Percentiles rank a stretch among this genome's conserved stretches.
Conservation (phyloP, 1,140 invertebrate genomes). For the Sitodiplosis mosellana region DNA sequence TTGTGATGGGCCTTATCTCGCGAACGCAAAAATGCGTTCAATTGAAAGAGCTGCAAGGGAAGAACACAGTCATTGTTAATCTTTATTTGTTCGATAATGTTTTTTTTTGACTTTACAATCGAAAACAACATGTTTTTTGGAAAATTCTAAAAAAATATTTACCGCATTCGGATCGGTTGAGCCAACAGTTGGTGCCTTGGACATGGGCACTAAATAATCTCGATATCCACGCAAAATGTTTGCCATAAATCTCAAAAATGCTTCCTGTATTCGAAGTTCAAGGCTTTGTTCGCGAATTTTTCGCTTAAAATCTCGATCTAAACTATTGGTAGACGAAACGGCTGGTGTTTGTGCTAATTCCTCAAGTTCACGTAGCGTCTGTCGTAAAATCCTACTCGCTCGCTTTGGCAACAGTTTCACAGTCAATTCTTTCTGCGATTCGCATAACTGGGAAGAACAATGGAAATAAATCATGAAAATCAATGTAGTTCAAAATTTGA, state of each 20-base stretch:
- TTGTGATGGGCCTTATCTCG: conserved; percentile 59
- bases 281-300: conserved; percentile 48
- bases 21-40: conserved; percentile 56
- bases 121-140: too few species aligned
- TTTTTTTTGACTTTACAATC: too few species aligned
- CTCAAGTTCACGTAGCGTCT: conserved; percentile 49
- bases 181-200: conserved; percentile 77
- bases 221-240: conserved; percentile 83
- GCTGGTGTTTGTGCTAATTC: conserved; percentile 22
- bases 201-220: conserved; percentile 80
- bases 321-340: conserved; percentile 34
- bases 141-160: too few species aligned
- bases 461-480: background rate
- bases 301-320: conserved; percentile 37
- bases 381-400: conserved; percentile 56
- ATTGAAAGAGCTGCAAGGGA: conserved; percentile 54
- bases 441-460: conserved; percentile 46
- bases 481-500: too few species aligned
- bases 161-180: conserved; percentile 81
- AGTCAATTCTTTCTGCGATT: conserved; percentile 68
- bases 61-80: too few species aligned
- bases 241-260: conserved; percentile 92
- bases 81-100: too few species aligned
- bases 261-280: conserved; percentile 91
- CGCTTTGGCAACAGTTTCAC: conserved; percentile 79